Evolutionary conservation across 2,888 invertebrate genomes (phyloP).

Genomic region (Tetragonisca angustula): DNA sequence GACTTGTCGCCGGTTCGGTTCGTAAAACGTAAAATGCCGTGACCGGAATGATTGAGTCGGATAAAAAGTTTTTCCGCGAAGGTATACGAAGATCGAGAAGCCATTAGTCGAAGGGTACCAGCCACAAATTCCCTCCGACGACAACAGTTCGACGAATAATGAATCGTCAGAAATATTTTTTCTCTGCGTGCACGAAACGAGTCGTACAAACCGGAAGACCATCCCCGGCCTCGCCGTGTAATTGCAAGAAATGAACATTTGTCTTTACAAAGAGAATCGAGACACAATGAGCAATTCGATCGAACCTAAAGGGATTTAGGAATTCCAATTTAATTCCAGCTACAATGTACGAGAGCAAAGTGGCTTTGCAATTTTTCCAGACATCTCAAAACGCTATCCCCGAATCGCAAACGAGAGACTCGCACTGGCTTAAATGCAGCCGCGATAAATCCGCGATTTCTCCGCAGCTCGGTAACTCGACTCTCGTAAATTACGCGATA

Average conservation of each 20-base stretch:
- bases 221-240: constrained; percentile 32
- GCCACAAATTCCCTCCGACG: constrained; percentile 55
- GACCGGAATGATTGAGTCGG: constrained; percentile 56
- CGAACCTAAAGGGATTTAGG: background rate
- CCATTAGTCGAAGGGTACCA: constrained; percentile 64
- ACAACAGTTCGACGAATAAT: constrained; percentile 50
- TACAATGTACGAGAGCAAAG: background rate
- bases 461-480: background rate
- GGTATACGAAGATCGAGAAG: constrained; percentile 58
- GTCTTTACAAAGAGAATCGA: background rate
- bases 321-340: background rate
- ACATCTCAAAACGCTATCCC: background rate
- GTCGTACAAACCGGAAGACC: constrained; percentile 35
- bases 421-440: background rate
- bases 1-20: constrained; percentile 20
- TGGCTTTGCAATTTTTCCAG: background rate
- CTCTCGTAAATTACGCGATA: constrained; percentile 23
- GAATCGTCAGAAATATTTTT: constrained; percentile 55
- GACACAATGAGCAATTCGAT: too few relatives aligned
- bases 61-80: constrained; percentile 40
- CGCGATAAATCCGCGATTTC: background rate
- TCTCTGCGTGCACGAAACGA: constrained; percentile 63
- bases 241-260: constrained; percentile 23
- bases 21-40: constrained; percentile 52
- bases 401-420: background rate